phyloP scores from a whole-genome alignment of 2,797 vertebrate species.

The Peromyscus melanophrys region DNA sequence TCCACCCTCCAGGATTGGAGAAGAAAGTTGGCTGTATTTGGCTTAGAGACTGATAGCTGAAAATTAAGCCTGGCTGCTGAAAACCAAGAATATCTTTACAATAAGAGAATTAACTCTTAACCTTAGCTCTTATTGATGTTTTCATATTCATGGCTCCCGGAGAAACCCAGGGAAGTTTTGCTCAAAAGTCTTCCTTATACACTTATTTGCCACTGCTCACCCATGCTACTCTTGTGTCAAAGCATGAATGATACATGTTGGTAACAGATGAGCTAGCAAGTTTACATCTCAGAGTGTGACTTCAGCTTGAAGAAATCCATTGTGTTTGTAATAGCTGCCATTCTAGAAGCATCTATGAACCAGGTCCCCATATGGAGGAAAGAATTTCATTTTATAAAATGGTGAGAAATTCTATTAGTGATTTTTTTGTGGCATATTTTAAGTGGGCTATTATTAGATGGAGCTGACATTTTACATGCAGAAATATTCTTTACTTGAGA shows the following conservation, averaged over 20 bases:
- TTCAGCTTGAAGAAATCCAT: background rate
- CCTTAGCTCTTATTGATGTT: slow-evolving; percentile 25
- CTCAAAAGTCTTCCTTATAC: slow-evolving; percentile 44
- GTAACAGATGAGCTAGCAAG: slow-evolving; percentile 23
- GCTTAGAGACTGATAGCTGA: background rate
- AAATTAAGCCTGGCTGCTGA: slow-evolving; percentile 21
- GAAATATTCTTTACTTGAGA: slow-evolving; percentile 77
- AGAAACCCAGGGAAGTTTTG: slow-evolving; percentile 42
- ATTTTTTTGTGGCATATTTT: slow-evolving; percentile 49
- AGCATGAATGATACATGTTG: background rate
- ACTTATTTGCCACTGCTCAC: background rate
- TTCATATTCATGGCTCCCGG: background rate
- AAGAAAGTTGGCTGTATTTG: background rate
- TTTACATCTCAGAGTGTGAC: background rate
- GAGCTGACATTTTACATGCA: slow-evolving; percentile 77
- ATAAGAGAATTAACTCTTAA: background rate
- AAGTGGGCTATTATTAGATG: slow-evolving; percentile 77
- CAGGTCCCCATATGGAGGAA: background rate
- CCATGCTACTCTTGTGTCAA: background rate
- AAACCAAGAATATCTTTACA: background rate
- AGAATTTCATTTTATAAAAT: slow-evolving; percentile 55
- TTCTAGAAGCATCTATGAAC: background rate
- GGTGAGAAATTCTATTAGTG: slow-evolving; percentile 60
- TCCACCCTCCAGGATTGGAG: background rate
- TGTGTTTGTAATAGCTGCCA: background rate